Evolutionary conservation across 2,888 invertebrate species (phyloP), one percentile per base, ranked within the genome.

Genomic region (Plusia festucae): DNA sequence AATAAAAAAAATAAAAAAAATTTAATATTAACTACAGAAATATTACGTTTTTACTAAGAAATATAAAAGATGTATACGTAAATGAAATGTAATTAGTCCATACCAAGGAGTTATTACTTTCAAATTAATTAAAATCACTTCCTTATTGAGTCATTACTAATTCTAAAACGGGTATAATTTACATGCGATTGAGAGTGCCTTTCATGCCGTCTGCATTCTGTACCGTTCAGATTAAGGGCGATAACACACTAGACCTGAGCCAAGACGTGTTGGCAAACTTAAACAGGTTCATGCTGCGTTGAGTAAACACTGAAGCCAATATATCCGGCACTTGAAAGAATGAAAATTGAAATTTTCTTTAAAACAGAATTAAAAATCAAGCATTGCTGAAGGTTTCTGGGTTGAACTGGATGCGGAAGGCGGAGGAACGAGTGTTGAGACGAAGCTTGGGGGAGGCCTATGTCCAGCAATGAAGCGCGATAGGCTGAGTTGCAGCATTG

Each of bases 121-220:
- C 46, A 49, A 49, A 49, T 18, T 49, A 49, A 15, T 52, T 52
- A 52, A 22, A 22, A 20, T 24, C 16, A 30, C 49, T 32, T 13
- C 11, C 40, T 40, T 44, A 18, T 49, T 49, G 40, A 40, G 40
- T 13, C 46, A 46, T 18, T 18, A 16, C 7, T 8, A 20, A 20
- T 9, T 46, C 46, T 16, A 56, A 16, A 11, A 30, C 64, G 22
- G 9, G 8, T 46, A 59, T 56, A 65, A 73, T 68, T 72, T 65
- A 65, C 73, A 66, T 71, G 62, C 52, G 64, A 68, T 61, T 69
- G 49, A 65, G 49, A 24, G 53, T 65, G 34, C 63, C 57, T 58
- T 60, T 62, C 65, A 54, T 73, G 59, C 60, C 53, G 53, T 49
- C 59, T 63, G 53, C 65, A 78, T 78, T 73, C 68, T 60, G 49